These are phyloP conservation scores for Melanotaenia maccullochi DNA, from an alignment of 2,797 vertebrate species.

Conservation along the genomic window DNA sequence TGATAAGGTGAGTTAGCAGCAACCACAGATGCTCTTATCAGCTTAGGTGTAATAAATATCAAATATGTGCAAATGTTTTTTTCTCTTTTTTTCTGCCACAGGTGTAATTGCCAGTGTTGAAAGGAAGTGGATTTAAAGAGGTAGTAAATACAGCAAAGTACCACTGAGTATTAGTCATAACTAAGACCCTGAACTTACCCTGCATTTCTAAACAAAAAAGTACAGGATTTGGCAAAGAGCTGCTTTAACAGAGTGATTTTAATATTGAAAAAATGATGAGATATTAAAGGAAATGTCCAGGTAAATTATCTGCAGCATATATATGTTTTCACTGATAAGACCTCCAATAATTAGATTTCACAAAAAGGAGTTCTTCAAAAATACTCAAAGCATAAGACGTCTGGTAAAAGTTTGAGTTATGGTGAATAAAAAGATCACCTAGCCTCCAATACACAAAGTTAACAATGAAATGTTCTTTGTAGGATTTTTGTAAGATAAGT, in stretches of 20 bases:
- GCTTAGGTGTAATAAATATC: slow-evolving; percentile 1
- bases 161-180: background rate
- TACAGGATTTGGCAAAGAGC: background rate
- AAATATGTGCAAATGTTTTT: background rate
- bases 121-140: background rate
- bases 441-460: background rate
- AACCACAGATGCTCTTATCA: slow-evolving; percentile 16
- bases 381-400: background rate
- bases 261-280: background rate
- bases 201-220: background rate
- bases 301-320: background rate
- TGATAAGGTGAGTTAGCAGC: slow-evolving; percentile 18
- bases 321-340: background rate
- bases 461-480: background rate
- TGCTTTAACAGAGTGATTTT: background rate
- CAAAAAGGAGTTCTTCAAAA: background rate
- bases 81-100: background rate
- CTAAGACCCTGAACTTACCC: background rate
- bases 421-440: background rate
- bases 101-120: background rate
- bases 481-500: background rate
- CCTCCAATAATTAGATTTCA: background rate
- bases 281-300: too few relatives aligned
- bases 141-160: background rate
- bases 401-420: background rate